phyloP scores from a whole-genome alignment of 2,888 invertebrate genomes.

The Latrodectus hesperus region DNA sequence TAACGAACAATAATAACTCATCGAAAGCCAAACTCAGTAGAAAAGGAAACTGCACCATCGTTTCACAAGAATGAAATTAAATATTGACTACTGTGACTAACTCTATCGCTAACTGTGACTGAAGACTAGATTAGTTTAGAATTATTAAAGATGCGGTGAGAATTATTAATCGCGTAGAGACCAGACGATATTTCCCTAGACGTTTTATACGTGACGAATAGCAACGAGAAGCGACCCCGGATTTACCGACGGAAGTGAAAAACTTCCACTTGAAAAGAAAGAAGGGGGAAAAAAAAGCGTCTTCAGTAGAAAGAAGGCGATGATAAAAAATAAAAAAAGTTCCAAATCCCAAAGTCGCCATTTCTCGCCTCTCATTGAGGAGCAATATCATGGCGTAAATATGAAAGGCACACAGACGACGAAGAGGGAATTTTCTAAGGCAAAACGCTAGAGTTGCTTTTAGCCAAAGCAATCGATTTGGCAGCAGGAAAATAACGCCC shows the following conservation, averaged over 20 bases:
- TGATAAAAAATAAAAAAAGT: neutral
- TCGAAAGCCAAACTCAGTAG: no score
- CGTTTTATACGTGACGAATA: neutral
- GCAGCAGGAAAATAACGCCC: slow-evolving; percentile 62
- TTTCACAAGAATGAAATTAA: no score
- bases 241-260: neutral
- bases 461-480: slow-evolving; percentile 66
- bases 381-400: slow-evolving; percentile 51
- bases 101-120: no score
- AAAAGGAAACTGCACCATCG: no score
- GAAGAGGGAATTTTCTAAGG: slow-evolving; percentile 24
- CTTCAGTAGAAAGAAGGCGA: no score
- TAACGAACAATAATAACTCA: no score
- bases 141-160: neutral
- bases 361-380: slow-evolving; percentile 14
- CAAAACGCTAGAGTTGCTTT: slow-evolving; percentile 34
- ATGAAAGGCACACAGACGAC: slow-evolving; percentile 31
- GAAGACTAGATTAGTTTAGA: no score
- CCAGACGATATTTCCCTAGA: neutral
- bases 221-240: neutral
- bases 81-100: no score
- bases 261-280: neutral
- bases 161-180: neutral
- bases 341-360: slow-evolving; percentile 50
- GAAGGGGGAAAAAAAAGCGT: neutral